Percentiles rank a stretch among this genome's conserved stretches.
These are phyloP conservation scores for Stenotaenia linearis DNA, from an alignment of 2,888 invertebrate genomes.

Conservation along the genomic window DNA sequence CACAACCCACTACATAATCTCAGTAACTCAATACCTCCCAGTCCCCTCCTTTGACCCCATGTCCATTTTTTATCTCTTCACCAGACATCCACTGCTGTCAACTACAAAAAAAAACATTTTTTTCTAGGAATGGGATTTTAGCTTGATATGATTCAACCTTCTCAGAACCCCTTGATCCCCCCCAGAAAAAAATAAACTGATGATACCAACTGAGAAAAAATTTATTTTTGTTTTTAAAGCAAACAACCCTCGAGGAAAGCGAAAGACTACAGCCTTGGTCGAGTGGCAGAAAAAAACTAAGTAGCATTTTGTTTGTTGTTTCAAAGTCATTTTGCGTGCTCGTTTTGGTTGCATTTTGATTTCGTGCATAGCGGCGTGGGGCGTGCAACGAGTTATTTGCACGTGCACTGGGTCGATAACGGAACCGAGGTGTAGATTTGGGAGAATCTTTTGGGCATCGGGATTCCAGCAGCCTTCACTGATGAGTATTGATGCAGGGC, in stretches of 20 bases:
- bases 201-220: background rate
- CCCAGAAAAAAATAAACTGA: background rate
- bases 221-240: background rate
- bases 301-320: background rate
- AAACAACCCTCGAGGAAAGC: background rate
- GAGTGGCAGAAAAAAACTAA: background rate
- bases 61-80: background rate
- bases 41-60: background rate
- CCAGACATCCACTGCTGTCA: background rate
- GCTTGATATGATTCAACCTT: background rate
- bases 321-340: background rate
- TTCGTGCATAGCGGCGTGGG: background rate
- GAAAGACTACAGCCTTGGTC: too few species aligned
- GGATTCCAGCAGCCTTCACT: background rate
- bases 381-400: constrained; percentile 5
- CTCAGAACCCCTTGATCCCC: background rate
- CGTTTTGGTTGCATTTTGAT: constrained; percentile 4
- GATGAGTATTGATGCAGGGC: constrained; percentile 3
- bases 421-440: background rate
- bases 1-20: too few species aligned
- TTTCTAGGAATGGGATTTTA: background rate
- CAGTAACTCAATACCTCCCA: background rate
- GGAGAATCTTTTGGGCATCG: background rate
- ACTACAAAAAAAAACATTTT: background rate
- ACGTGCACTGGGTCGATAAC: background rate